Evolutionary conservation across 2,888 invertebrate genomes (phyloP), one percentile per base, ranked within the genome.

Genomic region (Anthophora plumipes): DNA sequence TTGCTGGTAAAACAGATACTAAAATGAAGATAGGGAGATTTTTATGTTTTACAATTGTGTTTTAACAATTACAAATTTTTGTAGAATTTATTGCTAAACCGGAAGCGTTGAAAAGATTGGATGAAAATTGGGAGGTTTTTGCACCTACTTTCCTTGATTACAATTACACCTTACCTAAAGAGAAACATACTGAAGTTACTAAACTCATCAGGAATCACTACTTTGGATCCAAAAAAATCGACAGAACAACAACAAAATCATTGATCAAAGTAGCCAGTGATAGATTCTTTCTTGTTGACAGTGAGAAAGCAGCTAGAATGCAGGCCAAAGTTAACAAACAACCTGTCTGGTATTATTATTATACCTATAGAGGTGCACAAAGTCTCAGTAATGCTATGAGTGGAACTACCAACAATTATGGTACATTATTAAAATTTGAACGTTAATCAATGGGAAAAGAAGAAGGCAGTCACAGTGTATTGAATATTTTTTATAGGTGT

Each of bases 341-440:
- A 80, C 95, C 96, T 0, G 95, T 96, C 4, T 96, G 95, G 93
- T 94, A 95, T 77, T 96, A 96, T 90, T 94, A 95, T n/a, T 97
- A 95, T 90, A 93, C 94, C 6, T 96, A 95, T 92, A 94, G 95
- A 66, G 95, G 95, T 0, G 92, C 93, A n/a, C 90, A 92, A 73
- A 96, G 96, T 87, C 90, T 95, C 17, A 95, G 95, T 2, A 94
- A 95, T 67, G n/a, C 92, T 11, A 93, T 95, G 90, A 94, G 95
- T 0, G 88, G 92, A 0, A 95, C 95, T 12, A 92, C 93, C 0
- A 94, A 94, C 12, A 94, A 96, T 86, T 95, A 95, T 83, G 96
- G 96, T 96, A 91, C 89, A 90, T 85, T 37, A 57, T 25, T 61
- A 5, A 43, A 0, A 48, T 20, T n/a, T 0, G 17, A 0, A 74